phyloP scores from a whole-genome alignment of 2,113 vertebrate species.

The Colius striatus region DNA sequence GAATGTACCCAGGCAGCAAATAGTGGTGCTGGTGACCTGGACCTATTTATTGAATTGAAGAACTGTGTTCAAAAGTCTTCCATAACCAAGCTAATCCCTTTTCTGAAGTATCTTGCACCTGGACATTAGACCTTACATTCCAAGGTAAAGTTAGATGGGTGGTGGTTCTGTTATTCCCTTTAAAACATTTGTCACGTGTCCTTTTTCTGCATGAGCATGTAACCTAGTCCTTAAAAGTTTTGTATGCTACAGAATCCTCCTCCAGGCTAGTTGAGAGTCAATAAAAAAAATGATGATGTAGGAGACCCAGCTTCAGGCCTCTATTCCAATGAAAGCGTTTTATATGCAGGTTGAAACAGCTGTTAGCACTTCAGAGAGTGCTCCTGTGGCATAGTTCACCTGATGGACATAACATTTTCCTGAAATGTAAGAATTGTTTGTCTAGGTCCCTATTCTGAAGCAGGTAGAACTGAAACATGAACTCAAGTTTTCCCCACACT shows the following conservation, averaged over 20 bases:
- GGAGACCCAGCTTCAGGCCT: not conserved
- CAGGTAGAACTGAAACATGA: not conserved
- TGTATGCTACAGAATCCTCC: not conserved
- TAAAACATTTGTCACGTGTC: not conserved
- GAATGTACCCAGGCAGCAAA: not conserved
- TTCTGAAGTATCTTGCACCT: not conserved
- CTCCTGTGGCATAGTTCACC: not conserved
- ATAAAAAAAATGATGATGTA: not conserved
- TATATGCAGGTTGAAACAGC: not conserved
- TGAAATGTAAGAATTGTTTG: not conserved
- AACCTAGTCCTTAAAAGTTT: not conserved
- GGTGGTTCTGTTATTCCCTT: not conserved
- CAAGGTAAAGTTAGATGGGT: not conserved
- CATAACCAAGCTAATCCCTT: not conserved
- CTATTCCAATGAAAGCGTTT: not conserved
- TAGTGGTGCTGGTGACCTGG: not conserved
- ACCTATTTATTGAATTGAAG: not conserved
- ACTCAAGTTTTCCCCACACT: not conserved
- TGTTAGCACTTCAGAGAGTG: not conserved
- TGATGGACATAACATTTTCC: not conserved
- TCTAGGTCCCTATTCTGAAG: not conserved
- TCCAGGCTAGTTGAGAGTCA: not conserved
- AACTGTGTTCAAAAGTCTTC: not conserved
- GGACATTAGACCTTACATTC: not conserved
- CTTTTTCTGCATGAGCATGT: not conserved